A percentile compares a stretch with the other conserved stretches of the same genome.
Evolutionary conservation across 2,888 invertebrate species (phyloP).

Genomic region (Plebejus melissa): DNA sequence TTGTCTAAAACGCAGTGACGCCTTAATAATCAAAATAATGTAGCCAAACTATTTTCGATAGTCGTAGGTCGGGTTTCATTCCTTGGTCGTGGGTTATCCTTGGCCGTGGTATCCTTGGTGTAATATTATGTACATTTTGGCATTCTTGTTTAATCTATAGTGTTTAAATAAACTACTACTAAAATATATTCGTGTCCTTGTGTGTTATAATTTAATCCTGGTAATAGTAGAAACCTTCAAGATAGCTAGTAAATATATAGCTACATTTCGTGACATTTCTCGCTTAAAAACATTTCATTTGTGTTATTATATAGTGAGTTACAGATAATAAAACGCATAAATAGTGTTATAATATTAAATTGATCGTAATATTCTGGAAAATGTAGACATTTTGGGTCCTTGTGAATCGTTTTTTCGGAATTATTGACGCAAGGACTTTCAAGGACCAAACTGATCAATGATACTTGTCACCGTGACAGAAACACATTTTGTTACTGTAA

Average conservation of each 20-base stretch:
- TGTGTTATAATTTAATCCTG: neutral
- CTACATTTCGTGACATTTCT: neutral
- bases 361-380: neutral
- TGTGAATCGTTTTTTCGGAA: slow-evolving; percentile 2
- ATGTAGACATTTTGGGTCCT: neutral
- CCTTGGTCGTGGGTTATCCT: neutral
- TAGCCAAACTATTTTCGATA: neutral
- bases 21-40: neutral
- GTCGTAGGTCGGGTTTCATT: neutral
- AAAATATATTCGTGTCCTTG: neutral
- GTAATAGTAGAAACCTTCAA: neutral
- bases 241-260: neutral
- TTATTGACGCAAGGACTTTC: slow-evolving; percentile 3
- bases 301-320: neutral
- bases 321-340: neutral
- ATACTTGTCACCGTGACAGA: neutral
- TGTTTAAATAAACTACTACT: neutral
- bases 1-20: neutral
- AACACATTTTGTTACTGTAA: neutral
- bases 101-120: neutral
- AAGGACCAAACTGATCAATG: neutral
- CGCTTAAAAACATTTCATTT: neutral
- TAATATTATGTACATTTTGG: neutral
- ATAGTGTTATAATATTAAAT: neutral
- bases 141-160: neutral